Percentiles rank a stretch among this genome's conserved stretches.
phyloP scores from a whole-genome alignment of 2,888 invertebrate species.

The Microchrysa polita region DNA sequence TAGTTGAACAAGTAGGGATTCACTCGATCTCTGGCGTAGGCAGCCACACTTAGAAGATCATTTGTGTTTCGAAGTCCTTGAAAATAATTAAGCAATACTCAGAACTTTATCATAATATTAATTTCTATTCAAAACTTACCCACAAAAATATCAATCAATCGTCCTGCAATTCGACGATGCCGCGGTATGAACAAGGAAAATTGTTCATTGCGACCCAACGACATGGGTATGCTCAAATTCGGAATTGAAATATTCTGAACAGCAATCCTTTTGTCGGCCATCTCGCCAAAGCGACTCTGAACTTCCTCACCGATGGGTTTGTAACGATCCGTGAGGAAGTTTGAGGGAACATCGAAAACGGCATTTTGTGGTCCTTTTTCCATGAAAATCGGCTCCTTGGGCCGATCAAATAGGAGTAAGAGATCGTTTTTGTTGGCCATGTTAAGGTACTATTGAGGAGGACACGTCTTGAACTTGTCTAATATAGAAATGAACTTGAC shows the following conservation, averaged over 20 bases:
- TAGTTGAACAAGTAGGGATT: conserved; percentile 83
- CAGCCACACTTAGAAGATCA: conserved; percentile 72
- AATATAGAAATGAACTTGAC: neutral
- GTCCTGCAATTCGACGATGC: conserved; percentile 73
- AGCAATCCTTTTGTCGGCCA: conserved; percentile 66
- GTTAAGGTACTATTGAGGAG: conserved; percentile 11
- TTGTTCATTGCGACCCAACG: conserved; percentile 71
- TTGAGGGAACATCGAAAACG: conserved; percentile 72
- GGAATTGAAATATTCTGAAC: conserved; percentile 73
- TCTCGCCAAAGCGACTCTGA: conserved; percentile 69
- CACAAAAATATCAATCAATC: conserved; percentile 75
- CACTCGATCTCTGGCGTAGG: conserved; percentile 73
- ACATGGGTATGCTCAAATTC: conserved; percentile 69
- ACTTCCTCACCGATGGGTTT: conserved; percentile 66
- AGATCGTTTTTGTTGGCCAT: conserved; percentile 65
- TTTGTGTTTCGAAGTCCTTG: conserved; percentile 74
- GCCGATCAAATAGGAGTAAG: conserved; percentile 76
- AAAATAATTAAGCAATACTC: neutral
- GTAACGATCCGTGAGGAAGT: conserved; percentile 69
- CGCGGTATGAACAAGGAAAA: conserved; percentile 78
- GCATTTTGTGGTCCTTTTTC: conserved; percentile 73
- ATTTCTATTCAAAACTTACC: conserved; percentile 59
- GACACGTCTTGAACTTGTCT: neutral
- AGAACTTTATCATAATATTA: neutral
- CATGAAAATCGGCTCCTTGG: conserved; percentile 80